These are phyloP conservation scores for Tipula helvola DNA, from an alignment of 2,888 invertebrate species.

Conservation along the genomic window DNA sequence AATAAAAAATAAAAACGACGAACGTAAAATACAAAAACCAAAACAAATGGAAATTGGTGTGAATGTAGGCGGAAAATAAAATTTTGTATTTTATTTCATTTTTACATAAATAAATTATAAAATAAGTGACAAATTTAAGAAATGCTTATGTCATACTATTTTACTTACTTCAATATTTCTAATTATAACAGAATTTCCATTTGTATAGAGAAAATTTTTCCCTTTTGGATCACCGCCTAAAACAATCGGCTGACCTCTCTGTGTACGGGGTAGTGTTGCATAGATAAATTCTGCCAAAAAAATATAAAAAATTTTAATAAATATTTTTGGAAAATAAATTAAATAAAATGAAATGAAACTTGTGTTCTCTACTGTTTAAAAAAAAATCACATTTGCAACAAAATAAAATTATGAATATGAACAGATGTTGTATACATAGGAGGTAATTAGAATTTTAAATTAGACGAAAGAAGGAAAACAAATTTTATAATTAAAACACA, in stretches of 20 bases:
- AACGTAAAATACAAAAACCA: conserved; percentile 14
- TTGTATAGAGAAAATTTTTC: conserved; percentile 90
- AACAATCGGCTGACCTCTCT: conserved; percentile 88
- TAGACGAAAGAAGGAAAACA: neutral
- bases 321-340: neutral
- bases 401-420: neutral
- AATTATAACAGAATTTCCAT: conserved; percentile 96
- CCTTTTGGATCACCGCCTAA: conserved; percentile 94
- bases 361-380: neutral
- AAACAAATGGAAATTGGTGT: conserved; percentile 13
- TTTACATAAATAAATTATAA: neutral
- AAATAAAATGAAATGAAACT: neutral
- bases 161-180: conserved; percentile 75
- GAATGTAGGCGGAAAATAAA: neutral
- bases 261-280: conserved; percentile 88
- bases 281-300: conserved; percentile 66
- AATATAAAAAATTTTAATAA: conserved; percentile 7
- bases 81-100: neutral
- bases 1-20: conserved; percentile 12
- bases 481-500: neutral
- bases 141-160: neutral
- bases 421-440: neutral
- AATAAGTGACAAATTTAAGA: neutral
- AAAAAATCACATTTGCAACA: neutral
- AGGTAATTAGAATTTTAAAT: neutral